Evolutionary conservation across 2,797 vertebrate genomes (phyloP), one percentile per base, ranked within the genome.

Genomic region (Myripristis murdjan): DNA sequence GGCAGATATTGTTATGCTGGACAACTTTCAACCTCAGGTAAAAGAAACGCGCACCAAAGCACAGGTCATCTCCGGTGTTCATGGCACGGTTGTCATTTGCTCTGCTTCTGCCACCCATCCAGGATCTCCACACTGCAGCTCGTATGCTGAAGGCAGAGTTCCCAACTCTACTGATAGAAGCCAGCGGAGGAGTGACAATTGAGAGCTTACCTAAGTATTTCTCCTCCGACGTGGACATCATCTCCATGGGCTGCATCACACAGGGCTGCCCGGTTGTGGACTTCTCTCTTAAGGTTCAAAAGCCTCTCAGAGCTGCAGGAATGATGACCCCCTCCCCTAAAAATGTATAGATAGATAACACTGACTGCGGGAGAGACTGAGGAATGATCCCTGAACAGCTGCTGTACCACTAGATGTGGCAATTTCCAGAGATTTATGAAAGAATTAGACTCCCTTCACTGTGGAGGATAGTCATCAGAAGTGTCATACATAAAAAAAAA

Each of bases 201-300:
- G 80, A 81, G 3, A 94, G 89, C 43, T 23, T 97, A 0, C 20
- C 82, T 0, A 59, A 68, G 33, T 96, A 93, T 85, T 92, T 96
- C 3, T 95, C 94, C 6, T 87, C 94, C 3, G 77, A 93, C 14
- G 77, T 96, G 1, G 94, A 96, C 8, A 65, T 96, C 44, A 88
- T 97, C 74, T 97, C 96, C 1, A 70, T 97, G 70, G 96, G 96
- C 31, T 95, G 95, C 79, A 92, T 97, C 49, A 97, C 96, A 4
- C 96, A 97, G 68, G 95, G 95, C 0, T 95, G 94, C 56, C 93
- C 88, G 0, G 91, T 93, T 9, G 90, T 96, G 0, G 96, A 97
- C 78, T 97, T 97, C 74, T 96, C 96, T 5, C 94, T 97, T 14
- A 96, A 96, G 84, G 86, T 97, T 64, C 89, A 91, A 52, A 87